Conservation (phyloP, 2,797 vertebrate genomes). For the Heliangelus exortis region DNA sequence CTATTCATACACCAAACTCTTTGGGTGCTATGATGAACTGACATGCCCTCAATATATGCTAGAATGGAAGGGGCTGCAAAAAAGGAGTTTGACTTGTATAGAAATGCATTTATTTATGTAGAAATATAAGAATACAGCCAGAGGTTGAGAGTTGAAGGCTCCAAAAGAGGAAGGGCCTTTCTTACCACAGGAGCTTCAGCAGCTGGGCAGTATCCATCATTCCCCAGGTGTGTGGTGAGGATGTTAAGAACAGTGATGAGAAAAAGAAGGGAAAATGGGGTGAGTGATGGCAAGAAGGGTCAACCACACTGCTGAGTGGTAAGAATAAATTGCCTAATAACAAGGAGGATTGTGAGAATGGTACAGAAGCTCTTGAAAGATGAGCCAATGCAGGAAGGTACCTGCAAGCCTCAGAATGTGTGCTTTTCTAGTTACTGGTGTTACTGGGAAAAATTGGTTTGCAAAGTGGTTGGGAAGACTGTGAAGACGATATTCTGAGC, state of each 20-base stretch:
- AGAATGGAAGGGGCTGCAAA: not conserved
- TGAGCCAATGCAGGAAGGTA: slow-evolving; percentile 22
- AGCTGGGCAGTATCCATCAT: not conserved
- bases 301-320: not conserved
- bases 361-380: slow-evolving; percentile 10
- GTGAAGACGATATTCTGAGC: slow-evolving; percentile 18
- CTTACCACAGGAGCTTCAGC: not conserved
- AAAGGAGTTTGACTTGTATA: not conserved
- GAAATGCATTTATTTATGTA: not conserved
- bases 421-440: slow-evolving; percentile 46
- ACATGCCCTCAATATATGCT: not conserved
- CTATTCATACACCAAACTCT: not conserved
- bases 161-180: not conserved
- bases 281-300: not conserved
- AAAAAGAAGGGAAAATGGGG: not conserved
- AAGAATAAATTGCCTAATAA: not conserved
- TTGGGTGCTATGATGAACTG: not conserved
- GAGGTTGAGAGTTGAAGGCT: not conserved
- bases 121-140: not conserved
- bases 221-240: rapidly evolving
- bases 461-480: not conserved
- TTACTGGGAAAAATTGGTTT: not conserved
- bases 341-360: slow-evolving; percentile 10
- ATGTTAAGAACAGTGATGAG: not conserved
- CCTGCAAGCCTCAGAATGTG: slow-evolving; percentile 6